Evolutionary conservation across 2,797 vertebrate species (phyloP).

Genomic region (Helarctos malayanus): DNA sequence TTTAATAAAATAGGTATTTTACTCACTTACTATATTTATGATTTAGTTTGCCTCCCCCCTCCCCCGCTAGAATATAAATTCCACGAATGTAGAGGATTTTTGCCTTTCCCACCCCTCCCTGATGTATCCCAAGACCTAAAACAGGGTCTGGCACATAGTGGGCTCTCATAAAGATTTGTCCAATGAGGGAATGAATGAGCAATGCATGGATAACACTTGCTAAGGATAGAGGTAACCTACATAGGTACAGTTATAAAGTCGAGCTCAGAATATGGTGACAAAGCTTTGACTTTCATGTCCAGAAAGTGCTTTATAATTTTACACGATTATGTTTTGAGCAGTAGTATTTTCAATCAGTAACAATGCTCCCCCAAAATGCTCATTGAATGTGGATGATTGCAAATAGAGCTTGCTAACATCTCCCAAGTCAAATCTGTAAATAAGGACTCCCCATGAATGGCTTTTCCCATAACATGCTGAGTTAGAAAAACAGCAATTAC

Average conservation of each 20-base stretch:
- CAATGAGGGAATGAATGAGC: neutral
- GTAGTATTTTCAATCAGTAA: neutral
- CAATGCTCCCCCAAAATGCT: neutral
- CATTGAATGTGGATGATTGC: neutral
- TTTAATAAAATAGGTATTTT: neutral
- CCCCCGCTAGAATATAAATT: neutral
- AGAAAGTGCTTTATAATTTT: neutral
- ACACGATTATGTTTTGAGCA: neutral
- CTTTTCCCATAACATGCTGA: neutral
- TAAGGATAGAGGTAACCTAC: neutral
- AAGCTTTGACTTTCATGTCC: neutral
- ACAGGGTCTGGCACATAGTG: neutral
- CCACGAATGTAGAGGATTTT: neutral
- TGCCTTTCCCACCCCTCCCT: neutral
- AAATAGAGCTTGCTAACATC: slow-evolving; percentile 6
- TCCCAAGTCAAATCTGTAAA: neutral
- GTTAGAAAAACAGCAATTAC: neutral
- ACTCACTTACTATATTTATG: neutral
- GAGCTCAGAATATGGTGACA: neutral
- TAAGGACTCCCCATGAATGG: neutral
- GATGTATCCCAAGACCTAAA: neutral
- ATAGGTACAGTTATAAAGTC: neutral
- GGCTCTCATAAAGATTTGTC: neutral
- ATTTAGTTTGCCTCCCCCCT: neutral
- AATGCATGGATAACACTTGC: neutral